These are phyloP conservation scores for Catharus minimus DNA, from an alignment of 2,113 vertebrate species.

Conservation along the genomic window DNA sequence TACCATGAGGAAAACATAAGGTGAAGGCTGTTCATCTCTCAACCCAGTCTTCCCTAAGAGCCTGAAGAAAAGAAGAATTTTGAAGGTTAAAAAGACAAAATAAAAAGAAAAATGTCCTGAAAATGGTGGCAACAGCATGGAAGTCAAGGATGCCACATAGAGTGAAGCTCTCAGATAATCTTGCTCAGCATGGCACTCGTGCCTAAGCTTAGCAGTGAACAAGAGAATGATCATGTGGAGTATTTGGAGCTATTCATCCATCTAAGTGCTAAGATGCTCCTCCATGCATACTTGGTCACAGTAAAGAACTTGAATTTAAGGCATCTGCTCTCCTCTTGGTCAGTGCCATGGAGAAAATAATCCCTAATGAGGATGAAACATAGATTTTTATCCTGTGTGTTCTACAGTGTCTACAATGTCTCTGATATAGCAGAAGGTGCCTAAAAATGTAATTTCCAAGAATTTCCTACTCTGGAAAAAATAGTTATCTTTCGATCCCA, in stretches of 20 bases:
- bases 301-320: background rate
- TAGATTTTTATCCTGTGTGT: background rate
- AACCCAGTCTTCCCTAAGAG: background rate
- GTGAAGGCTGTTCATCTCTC: constrained; percentile 1
- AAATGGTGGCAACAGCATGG: rapidly evolving
- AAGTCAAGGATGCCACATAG: background rate
- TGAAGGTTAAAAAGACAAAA: background rate
- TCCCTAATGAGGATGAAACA: background rate
- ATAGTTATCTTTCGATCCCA: background rate
- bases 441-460: background rate
- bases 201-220: background rate
- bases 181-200: background rate
- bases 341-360: background rate
- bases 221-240: background rate
- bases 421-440: background rate
- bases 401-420: background rate
- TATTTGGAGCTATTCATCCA: background rate
- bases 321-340: background rate
- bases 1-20: constrained; percentile 3
- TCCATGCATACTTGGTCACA: background rate
- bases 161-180: background rate
- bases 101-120: background rate
- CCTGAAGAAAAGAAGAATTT: background rate
- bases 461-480: background rate
- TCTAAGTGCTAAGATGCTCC: background rate